Base-by-base conservation (phyloP, 2,888 invertebrate species). In the Mycalesis mineus region DNA sequence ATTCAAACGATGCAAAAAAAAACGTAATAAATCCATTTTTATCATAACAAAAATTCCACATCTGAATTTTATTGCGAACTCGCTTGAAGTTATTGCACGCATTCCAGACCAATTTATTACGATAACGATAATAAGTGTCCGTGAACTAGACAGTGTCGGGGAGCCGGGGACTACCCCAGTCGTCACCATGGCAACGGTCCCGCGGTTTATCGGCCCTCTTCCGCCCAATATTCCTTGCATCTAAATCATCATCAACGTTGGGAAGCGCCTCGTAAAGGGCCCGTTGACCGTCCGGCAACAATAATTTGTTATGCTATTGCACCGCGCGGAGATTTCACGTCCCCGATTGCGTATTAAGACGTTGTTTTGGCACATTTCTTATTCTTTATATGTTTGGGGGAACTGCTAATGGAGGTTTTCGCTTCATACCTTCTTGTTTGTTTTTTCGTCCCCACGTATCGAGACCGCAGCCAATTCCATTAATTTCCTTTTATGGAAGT, bases 171-270 rank as follows among this genome's bases (percentile, higher is more conserved):
- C 65, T 65, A 67, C 71, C 69, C 67, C 29, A 61, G 59, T 57
- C 64, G 83, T 88, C 74, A 74, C 75, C 75, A 85, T 80, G 77
- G 74, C 73, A 71, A 88, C 86, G 69, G 70, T 73, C 71, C 78
- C 78, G 77, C 78, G 75, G 74, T 77, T 78, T 78, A 80, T 78
- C 76, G 77, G 69, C 68, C 67, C 72, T 73, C 77, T 82, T 84
- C 83, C 84, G 83, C 69, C 78, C 78, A 75, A 80, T 82, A 77
- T 79, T 81, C 77, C 81, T 78, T 83, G 85, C 86, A 85, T 84
- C 84, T 88, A 88, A 87, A 88, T 88, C 88, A 88, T 87, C 85
- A 87, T 89, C 87, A 86, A 78, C 62, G 75, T 68, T 79, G 82
- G 82, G 81, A 82, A 80, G 73, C 76, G 76, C 71, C 75, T 85